Evolutionary conservation across 2,888 invertebrate genomes (phyloP).

Genomic region (Drosophila nr. perissopoda): DNA sequence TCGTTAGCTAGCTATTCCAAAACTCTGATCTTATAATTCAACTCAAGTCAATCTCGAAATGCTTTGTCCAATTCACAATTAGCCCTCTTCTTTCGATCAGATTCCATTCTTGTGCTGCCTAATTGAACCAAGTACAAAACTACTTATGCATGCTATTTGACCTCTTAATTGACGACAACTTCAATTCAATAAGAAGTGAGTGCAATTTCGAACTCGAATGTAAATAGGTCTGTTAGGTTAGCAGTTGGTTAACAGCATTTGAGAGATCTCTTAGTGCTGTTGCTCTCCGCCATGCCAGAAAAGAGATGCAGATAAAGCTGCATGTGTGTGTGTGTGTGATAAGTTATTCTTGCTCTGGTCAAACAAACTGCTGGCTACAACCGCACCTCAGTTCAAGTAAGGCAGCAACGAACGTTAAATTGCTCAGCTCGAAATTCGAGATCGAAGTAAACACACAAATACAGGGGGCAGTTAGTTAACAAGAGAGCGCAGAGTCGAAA

Average conservation of each 20-base stretch:
- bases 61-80: not conserved
- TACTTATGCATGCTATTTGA: constrained; percentile 17
- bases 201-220: constrained; percentile 35
- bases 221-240: constrained; percentile 10
- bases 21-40: not conserved
- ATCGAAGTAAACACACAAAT: constrained; percentile 5
- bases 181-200: constrained; percentile 34
- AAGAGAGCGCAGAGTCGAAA: constrained; percentile 17
- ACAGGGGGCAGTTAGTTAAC: not conserved
- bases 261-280: not conserved
- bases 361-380: constrained; percentile 34
- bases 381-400: constrained; percentile 46
- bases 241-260: constrained; percentile 18
- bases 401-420: constrained; percentile 18
- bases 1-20: not conserved
- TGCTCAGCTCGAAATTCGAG: constrained; percentile 13
- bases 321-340: constrained; percentile 16
- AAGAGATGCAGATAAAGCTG: constrained; percentile 33
- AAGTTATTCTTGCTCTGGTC: constrained; percentile 17
- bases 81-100: constrained; percentile 5
- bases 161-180: constrained; percentile 47
- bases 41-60: not conserved
- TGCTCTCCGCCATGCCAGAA: constrained; percentile 27
- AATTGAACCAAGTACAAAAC: constrained; percentile 11
- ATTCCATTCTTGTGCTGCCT: not conserved